Conservation (phyloP, 1,140 invertebrate genomes). For the Episyrphus balteatus region DNA sequence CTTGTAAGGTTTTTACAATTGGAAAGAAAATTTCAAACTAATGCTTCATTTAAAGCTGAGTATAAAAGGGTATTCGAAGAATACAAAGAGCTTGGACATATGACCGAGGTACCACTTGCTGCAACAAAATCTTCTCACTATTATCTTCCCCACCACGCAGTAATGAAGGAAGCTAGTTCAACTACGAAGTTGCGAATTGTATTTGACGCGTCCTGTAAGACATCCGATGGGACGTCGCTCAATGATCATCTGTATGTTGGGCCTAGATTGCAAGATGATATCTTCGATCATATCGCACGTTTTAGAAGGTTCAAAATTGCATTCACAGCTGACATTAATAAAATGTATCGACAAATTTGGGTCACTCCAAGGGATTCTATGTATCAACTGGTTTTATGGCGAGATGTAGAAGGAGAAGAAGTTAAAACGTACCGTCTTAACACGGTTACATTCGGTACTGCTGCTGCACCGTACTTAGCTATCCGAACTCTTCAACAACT, state of each 20-base stretch:
- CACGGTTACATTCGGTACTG: slow-evolving; percentile 28
- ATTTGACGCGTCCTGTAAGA: slow-evolving; percentile 16
- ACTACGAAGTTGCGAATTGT: slow-evolving; percentile 19
- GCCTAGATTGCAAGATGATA: slow-evolving; percentile 25
- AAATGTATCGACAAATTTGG: slow-evolving; percentile 27
- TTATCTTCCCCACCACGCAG: slow-evolving; percentile 20
- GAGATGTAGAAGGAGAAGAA: slow-evolving; percentile 11
- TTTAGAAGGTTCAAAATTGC: slow-evolving; percentile 22
- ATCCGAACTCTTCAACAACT: slow-evolving; percentile 20
- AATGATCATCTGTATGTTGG: slow-evolving; percentile 26
- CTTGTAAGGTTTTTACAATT: no score
- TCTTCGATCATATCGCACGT: slow-evolving; percentile 27
- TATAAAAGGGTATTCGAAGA: no score
- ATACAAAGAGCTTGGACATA: no score
- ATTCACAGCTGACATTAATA: slow-evolving; percentile 19
- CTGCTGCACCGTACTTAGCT: slow-evolving; percentile 19
- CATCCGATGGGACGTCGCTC: slow-evolving; percentile 8
- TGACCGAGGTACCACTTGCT: no score
- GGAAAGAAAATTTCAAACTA: no score
- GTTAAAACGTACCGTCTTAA: slow-evolving; percentile 18
- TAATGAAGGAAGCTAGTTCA: slow-evolving; percentile 15
- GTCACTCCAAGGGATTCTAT: slow-evolving; percentile 9
- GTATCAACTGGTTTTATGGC: slow-evolving; percentile 35
- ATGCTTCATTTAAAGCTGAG: no score
- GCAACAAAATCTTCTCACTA: no score